These are phyloP conservation scores for Megalurothrips usitatus DNA, from an alignment of 2,888 invertebrate species.

Conservation along the genomic window DNA sequence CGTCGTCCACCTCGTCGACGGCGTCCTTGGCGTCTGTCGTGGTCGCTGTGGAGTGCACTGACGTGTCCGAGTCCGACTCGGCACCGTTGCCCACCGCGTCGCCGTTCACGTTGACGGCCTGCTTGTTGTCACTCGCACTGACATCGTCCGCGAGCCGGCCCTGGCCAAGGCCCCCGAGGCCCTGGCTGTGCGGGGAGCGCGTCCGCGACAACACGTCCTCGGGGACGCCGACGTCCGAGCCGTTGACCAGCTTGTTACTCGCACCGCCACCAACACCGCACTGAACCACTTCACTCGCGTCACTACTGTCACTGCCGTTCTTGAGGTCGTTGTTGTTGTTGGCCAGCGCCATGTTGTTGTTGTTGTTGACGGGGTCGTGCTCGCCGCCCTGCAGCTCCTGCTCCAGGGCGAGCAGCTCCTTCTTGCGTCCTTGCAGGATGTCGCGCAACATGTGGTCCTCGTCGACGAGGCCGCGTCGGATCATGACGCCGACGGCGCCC, in stretches of 20 bases:
- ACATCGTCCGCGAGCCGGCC: constrained; percentile 42
- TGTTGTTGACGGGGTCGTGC: constrained; percentile 49
- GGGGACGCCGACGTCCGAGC: constrained; percentile 37
- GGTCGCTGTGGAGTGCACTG: constrained; percentile 7
- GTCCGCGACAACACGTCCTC: constrained; percentile 29
- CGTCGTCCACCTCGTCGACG: constrained; percentile 35
- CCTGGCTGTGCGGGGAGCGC: constrained; percentile 28
- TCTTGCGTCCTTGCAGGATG: constrained; percentile 84
- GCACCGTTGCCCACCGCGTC: constrained; percentile 33
- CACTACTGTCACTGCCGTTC: constrained; percentile 37
- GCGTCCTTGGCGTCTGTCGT: constrained; percentile 29
- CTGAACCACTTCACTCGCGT: constrained; percentile 32
- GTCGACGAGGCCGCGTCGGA: constrained; percentile 45
- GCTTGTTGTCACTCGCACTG: constrained; percentile 51
- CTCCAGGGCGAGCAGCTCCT: constrained; percentile 68
- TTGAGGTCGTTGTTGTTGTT: constrained; percentile 51
- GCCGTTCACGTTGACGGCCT: constrained; percentile 54
- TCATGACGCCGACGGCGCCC: constrained; percentile 53
- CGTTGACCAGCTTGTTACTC: constrained; percentile 38
- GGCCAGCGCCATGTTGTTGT: constrained; percentile 41
- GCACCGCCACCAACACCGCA: constrained; percentile 38
- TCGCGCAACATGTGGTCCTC: constrained; percentile 85
- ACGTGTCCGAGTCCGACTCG: constrained; percentile 19
- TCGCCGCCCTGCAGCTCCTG: constrained; percentile 55
- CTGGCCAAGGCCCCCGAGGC: constrained; percentile 41